These are phyloP conservation scores for Germaria angustata DNA, from an alignment of 2,888 invertebrate species.

Conservation along the genomic window DNA sequence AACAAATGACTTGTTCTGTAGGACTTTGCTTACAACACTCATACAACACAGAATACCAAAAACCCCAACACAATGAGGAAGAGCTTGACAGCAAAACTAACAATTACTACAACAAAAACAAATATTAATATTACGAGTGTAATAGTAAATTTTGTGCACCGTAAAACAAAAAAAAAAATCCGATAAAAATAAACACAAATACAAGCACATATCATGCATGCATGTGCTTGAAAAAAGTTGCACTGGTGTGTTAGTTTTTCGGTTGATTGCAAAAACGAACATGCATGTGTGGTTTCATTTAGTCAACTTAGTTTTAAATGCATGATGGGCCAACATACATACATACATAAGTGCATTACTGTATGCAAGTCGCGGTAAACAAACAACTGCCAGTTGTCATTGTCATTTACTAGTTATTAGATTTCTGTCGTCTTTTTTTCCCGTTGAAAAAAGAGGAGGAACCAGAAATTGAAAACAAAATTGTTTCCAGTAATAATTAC, in stretches of 20 bases:
- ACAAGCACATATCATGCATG: neutral
- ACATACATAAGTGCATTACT: conserved; percentile 48
- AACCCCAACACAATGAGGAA: neutral
- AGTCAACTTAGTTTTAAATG: conserved; percentile 31
- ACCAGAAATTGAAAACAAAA: conserved; percentile 5
- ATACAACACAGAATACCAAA: neutral
- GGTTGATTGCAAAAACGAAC: conserved; percentile 16
- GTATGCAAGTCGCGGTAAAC: conserved; percentile 25
- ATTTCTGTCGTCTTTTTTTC: neutral
- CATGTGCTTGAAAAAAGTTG: conserved; percentile 5
- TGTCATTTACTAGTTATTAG: conserved; percentile 34
- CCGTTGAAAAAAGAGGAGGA: neutral
- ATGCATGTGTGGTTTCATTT: conserved; percentile 25
- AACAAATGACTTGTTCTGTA: conserved; percentile 23
- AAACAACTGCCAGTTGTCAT: conserved; percentile 32
- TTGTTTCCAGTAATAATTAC: conserved; percentile 50
- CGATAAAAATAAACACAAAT: neutral
- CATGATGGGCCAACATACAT: conserved; percentile 28
- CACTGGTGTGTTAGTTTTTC: conserved; percentile 32
- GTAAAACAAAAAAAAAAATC: neutral
- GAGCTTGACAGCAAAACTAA: conserved; percentile 2
- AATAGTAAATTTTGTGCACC: neutral
- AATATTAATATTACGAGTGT: neutral
- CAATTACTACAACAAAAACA: neutral
- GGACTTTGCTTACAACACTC: neutral